Evolutionary conservation across 2,888 invertebrate species (phyloP), one percentile per base, ranked within the genome.

Genomic region (Tyria jacobaeae): DNA sequence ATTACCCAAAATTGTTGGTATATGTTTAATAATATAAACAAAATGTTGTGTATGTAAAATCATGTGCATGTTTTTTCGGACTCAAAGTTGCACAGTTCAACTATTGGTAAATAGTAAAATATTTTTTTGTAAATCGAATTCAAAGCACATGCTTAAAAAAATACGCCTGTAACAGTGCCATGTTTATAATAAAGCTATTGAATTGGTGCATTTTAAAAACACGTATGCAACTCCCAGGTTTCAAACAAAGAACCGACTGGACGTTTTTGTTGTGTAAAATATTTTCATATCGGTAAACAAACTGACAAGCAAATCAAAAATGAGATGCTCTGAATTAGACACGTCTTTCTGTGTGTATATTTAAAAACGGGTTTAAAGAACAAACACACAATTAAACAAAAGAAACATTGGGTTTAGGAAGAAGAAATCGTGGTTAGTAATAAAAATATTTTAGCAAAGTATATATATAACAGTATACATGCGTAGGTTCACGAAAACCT

Each of bases 401-500:
- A n/a, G n/a, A n/a, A n/a, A n/a, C n/a, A n/a, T n/a, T n/a, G n/a
- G n/a, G n/a, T n/a, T n/a, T n/a, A n/a, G n/a, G n/a, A n/a, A n/a
- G n/a, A n/a, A n/a, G n/a, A n/a, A n/a, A n/a, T n/a, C n/a, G n/a
- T n/a, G n/a, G n/a, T n/a, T n/a, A n/a, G n/a, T n/a, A n/a, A n/a
- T n/a, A n/a, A n/a, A n/a, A n/a, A n/a, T n/a, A n/a, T n/a, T n/a
- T n/a, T n/a, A n/a, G n/a, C n/a, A n/a, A n/a, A n/a, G n/a, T n/a
- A n/a, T n/a, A 48, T 90, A 90, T 68, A 66, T 60, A 0, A 82
- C 90, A 0, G 92, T 91, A 68, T 86, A 83, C 82, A 1, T 75
- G 78, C 10, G 70, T 89, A 3, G 91, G 91, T 0, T 87, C 86
- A 0, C 81, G 80, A 31, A 90, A 75, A 66, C 88, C 89, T n/a